Evolutionary conservation across 2,888 invertebrate species (phyloP).

Genomic region (Acanthacorydalis orientalis): DNA sequence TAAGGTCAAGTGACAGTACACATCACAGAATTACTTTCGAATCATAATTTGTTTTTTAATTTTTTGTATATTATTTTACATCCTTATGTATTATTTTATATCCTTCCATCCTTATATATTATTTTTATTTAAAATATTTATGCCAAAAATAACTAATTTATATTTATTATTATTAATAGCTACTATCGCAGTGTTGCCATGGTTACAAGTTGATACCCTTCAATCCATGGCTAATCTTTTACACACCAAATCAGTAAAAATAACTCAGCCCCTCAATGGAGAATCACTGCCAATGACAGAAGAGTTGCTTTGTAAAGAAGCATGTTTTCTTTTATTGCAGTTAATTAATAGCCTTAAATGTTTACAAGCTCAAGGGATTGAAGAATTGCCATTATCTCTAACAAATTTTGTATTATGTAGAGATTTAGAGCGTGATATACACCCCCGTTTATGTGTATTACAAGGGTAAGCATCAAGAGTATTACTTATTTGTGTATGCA

Average conservation of each 20-base stretch:
- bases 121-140: no score
- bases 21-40: no score
- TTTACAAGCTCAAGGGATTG: constrained; percentile 66
- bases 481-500: no score
- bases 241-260: constrained; percentile 29
- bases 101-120: no score
- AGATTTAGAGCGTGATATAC: constrained; percentile 41
- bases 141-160: background rate
- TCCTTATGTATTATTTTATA: no score
- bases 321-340: constrained; percentile 63
- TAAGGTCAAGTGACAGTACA: no score
- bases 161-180: constrained; percentile 31
- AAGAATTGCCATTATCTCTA: constrained; percentile 54
- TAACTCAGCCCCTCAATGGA: background rate
- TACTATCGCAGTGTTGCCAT: constrained; percentile 59
- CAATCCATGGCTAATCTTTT: constrained; percentile 48
- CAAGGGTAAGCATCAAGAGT: constrained; percentile 41
- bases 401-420: constrained; percentile 57
- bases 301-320: constrained; percentile 38
- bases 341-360: constrained; percentile 67
- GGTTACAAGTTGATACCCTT: constrained; percentile 57
- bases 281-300: constrained; percentile 14
- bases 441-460: constrained; percentile 53
- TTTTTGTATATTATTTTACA: no score
- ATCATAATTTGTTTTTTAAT: no score